Percentiles rank a stretch among this genome's conserved stretches.
phyloP scores from a whole-genome alignment of 2,888 invertebrate species.

The Sinotaia quadrata region DNA sequence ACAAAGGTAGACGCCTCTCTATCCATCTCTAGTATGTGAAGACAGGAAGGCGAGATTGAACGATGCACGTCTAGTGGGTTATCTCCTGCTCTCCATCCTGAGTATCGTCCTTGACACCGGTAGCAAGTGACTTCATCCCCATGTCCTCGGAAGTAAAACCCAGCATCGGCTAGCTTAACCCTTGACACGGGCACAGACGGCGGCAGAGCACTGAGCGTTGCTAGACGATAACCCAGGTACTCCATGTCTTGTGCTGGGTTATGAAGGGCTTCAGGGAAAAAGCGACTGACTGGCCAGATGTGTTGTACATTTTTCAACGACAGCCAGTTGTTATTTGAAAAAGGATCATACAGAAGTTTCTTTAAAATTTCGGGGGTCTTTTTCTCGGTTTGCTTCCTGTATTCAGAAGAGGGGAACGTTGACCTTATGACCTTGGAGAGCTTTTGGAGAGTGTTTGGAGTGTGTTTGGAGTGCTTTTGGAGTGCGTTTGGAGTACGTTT shows the following conservation, averaged over 20 bases:
- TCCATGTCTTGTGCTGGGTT: conserved; percentile 6
- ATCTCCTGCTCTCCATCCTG: conserved; percentile 16
- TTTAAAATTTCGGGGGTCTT: too few relatives aligned
- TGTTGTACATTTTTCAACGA: too few relatives aligned
- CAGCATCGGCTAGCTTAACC: conserved; percentile 17
- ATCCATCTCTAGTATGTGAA: background rate
- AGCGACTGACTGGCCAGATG: conserved; percentile 15
- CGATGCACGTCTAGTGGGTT: conserved; percentile 21
- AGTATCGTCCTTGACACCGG: conserved; percentile 16
- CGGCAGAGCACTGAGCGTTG: conserved; percentile 13
- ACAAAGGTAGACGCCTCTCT: background rate
- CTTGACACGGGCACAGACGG: conserved; percentile 18
- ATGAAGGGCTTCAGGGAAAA: conserved; percentile 1
- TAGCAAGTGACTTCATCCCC: conserved; percentile 26
- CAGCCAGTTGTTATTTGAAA: too few relatives aligned
- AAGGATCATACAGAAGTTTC: too few relatives aligned
- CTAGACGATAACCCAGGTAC: conserved; percentile 16
- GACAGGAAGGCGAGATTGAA: conserved; percentile 11
- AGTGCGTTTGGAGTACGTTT: too few relatives aligned
- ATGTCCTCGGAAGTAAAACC: conserved; percentile 21
- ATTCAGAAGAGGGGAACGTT: too few relatives aligned
- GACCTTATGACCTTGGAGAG: too few relatives aligned
- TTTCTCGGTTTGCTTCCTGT: too few relatives aligned
- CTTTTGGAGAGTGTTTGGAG: too few relatives aligned
- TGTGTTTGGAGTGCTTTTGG: too few relatives aligned